A percentile compares a stretch with the other conserved stretches of the same genome.
Evolutionary conservation across 2,888 invertebrate genomes (phyloP).

Genomic region (Idaea aversata): DNA sequence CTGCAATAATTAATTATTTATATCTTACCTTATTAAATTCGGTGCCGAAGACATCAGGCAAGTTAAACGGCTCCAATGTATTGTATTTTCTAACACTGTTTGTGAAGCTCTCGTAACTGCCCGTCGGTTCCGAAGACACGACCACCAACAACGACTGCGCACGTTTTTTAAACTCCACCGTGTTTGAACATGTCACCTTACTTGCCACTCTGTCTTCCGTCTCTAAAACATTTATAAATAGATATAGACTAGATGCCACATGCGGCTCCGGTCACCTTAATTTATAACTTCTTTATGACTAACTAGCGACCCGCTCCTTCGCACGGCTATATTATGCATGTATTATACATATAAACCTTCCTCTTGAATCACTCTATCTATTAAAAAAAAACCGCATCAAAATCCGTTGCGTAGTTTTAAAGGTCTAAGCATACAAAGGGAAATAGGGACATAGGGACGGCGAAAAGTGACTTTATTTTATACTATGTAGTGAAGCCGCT

Average conservation of each 20-base stretch:
- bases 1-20: not conserved
- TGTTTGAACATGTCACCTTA: constrained; percentile 79
- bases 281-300: too few relatives aligned
- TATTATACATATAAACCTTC: too few relatives aligned
- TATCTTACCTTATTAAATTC: constrained; percentile 72
- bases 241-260: constrained; percentile 2
- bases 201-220: constrained; percentile 64
- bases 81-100: constrained; percentile 90
- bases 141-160: constrained; percentile 93
- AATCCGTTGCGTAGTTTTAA: too few relatives aligned
- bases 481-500: too few relatives aligned
- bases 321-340: too few relatives aligned
- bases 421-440: too few relatives aligned
- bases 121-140: constrained; percentile 90
- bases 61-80: constrained; percentile 89
- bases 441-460: too few relatives aligned
- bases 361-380: too few relatives aligned
- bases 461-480: too few relatives aligned
- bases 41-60: constrained; percentile 81
- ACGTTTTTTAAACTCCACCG: constrained; percentile 82
- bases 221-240: constrained; percentile 38
- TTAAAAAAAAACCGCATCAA: too few relatives aligned
- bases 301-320: too few relatives aligned
- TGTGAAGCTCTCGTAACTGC: constrained; percentile 88
- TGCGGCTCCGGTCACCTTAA: not conserved